phyloP scores from a whole-genome alignment of 2,888 invertebrate species.

The Drosophila bunnanda region DNA sequence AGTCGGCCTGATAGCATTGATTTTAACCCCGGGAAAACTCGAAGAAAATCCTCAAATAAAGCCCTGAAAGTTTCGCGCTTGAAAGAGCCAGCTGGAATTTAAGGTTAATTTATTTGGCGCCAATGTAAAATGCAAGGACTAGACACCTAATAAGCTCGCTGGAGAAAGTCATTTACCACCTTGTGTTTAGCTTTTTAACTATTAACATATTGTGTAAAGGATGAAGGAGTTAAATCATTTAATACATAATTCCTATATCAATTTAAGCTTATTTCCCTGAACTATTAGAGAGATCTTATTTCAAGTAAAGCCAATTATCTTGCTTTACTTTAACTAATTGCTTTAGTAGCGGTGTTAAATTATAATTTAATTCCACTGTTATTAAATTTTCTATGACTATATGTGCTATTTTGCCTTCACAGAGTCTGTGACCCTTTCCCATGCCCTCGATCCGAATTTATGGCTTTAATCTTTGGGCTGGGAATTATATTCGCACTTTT shows the following conservation, averaged over 20 bases:
- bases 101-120: slow-evolving; percentile 22
- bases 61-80: slow-evolving; percentile 16
- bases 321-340: not conserved
- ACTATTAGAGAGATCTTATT: too few species aligned
- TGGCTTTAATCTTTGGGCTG: slow-evolving; percentile 78
- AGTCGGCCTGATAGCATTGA: slow-evolving; percentile 33
- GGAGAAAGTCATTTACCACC: too few species aligned
- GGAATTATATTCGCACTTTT: slow-evolving; percentile 58
- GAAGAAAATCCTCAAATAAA: slow-evolving; percentile 18
- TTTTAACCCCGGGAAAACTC: slow-evolving; percentile 22
- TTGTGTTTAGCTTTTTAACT: not conserved
- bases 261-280: too few species aligned
- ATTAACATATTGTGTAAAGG: not conserved
- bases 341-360: slow-evolving; percentile 32
- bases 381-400: slow-evolving; percentile 21
- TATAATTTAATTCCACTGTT: slow-evolving; percentile 45
- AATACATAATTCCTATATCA: not conserved
- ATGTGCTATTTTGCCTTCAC: slow-evolving; percentile 28
- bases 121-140: slow-evolving; percentile 1
- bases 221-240: not conserved
- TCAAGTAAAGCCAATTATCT: not conserved
- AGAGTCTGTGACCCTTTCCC: slow-evolving; percentile 1
- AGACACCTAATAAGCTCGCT: slow-evolving; percentile 3
- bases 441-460: slow-evolving; percentile 64
- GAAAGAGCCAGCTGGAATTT: slow-evolving; percentile 17